A percentile compares a stretch with the other conserved stretches of the same genome.
Evolutionary conservation across 2,797 vertebrate genomes (phyloP).

Genomic region (Carapus acus): DNA sequence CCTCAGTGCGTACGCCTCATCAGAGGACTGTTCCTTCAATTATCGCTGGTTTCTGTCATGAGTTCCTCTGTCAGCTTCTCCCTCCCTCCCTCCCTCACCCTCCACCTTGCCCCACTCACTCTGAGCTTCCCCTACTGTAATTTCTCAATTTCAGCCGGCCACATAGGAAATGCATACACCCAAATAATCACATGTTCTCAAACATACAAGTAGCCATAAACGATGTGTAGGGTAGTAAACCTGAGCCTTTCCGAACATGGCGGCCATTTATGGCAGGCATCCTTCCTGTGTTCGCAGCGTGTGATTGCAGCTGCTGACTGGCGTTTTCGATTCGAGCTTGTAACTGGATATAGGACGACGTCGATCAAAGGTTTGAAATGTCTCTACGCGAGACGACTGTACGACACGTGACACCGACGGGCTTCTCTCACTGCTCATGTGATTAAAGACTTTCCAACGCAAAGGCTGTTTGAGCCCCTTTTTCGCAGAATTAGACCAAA

Average conservation of each 20-base stretch:
- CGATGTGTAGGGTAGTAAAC: conserved; percentile 59
- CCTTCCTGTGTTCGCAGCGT: conserved; percentile 38
- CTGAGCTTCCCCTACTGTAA: conserved; percentile 62
- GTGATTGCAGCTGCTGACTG: conserved; percentile 32
- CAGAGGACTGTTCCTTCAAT: conserved; percentile 59
- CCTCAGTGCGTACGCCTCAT: conserved; percentile 46
- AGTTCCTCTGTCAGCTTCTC: conserved; percentile 60
- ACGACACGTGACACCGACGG: conserved; percentile 51
- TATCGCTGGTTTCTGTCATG: conserved; percentile 57
- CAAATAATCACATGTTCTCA: conserved; percentile 75
- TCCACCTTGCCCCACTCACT: conserved; percentile 64
- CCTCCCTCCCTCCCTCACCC: conserved; percentile 60
- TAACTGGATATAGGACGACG: conserved; percentile 40
- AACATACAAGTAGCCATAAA: conserved; percentile 60
- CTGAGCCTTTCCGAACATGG: conserved; percentile 34
- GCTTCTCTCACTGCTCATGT: conserved; percentile 55
- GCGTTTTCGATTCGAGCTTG: conserved; percentile 22
- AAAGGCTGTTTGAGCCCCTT: conserved; percentile 54
- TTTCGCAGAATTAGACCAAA: conserved; percentile 69
- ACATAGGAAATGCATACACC: conserved; percentile 75
- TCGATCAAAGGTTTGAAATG: conserved; percentile 29
- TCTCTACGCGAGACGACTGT: conserved; percentile 42
- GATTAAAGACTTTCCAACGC: conserved; percentile 68
- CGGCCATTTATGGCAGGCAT: conserved; percentile 49
- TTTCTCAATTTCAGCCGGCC: conserved; percentile 66